Evolutionary conservation across 2,797 vertebrate genomes (phyloP), one percentile per base, ranked within the genome.

Genomic region (Aphelocoma californica): DNA sequence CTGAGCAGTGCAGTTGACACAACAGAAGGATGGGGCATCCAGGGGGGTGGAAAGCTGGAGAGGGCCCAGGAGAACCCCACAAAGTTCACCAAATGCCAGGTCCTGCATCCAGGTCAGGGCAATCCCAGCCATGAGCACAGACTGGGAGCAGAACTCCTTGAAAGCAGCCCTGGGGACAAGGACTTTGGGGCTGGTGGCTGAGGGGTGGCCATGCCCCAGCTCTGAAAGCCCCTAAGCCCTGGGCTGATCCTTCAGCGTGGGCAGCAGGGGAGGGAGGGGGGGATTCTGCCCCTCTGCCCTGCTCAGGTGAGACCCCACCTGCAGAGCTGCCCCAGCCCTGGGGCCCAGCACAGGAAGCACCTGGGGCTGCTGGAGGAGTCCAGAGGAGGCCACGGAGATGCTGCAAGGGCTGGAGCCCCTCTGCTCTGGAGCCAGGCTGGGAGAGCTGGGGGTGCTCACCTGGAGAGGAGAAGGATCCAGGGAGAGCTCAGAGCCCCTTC

Each of bases 181-280:
- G 51, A 42, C 19, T 86, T 29, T 31, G 65, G 34, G n/a, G 32
- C 36, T 32, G 32, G 3, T 38, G 54, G 23, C 23, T 16, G 42
- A 58, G n/a, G 38, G n/a, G 29, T 53, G 72, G 28, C 3, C 10
- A 3, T 26, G 21, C 9, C 71, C 81, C 5, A 4, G 1, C 29
- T 3, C 32, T 34, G 36, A 26, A 26, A 9, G 4, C 14, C 19
- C 26, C 69, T 8, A 1, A 5, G 32, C 14, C 36, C 51, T 18
- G 53, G 16, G 60, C 20, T 50, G 51, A 6, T 5, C 10, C 14
- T 50, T 9, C 42, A 24, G 34, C 0, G 0, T n/a, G 34, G 9
- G 45, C 53, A 85, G 61, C 36, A 66, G 61, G 44, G 12, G 0
- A 34, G 29, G 14, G 36, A 34, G 29, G 14, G 36, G 36, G 42